Evolutionary conservation across 2,888 invertebrate species (phyloP).

Genomic region (Aspidapion aeneum): DNA sequence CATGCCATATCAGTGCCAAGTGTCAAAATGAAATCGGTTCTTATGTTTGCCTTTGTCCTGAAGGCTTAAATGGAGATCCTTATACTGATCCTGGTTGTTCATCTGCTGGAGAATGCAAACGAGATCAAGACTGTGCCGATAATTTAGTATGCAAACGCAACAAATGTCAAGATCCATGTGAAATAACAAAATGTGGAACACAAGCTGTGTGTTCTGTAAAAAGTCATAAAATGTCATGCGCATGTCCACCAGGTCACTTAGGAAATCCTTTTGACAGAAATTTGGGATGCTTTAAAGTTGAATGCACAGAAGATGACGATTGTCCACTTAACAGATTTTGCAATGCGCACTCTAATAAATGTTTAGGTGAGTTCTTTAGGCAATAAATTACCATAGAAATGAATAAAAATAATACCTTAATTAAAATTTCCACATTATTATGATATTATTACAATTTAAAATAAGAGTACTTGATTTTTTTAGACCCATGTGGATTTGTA

Average conservation of each 20-base stretch:
- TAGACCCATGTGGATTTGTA: constrained; percentile 76
- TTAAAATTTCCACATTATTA: too few species aligned
- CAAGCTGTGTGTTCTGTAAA: constrained; percentile 73
- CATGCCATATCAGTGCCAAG: constrained; percentile 76
- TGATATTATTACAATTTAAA: too few species aligned
- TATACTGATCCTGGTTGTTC: constrained; percentile 71
- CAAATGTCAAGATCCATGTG: constrained; percentile 81
- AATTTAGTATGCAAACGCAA: constrained; percentile 71
- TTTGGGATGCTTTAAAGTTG: constrained; percentile 85
- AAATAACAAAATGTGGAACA: constrained; percentile 65
- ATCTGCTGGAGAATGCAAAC: constrained; percentile 71
- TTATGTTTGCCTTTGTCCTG: constrained; percentile 75
- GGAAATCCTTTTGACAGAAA: constrained; percentile 75
- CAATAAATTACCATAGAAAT: too few species aligned
- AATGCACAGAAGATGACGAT: constrained; percentile 74
- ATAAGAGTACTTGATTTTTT: too few species aligned
- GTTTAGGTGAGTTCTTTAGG: constrained; percentile 60
- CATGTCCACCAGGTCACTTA: constrained; percentile 76
- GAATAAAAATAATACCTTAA: too few species aligned
- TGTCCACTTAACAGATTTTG: constrained; percentile 75
- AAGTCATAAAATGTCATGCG: constrained; percentile 69
- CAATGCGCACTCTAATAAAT: constrained; percentile 71
- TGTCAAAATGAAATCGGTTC: constrained; percentile 80
- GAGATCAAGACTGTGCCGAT: constrained; percentile 71
- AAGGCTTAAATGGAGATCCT: constrained; percentile 73